Conservation (phyloP, 2,113 vertebrate genomes). For the Dissostichus mawsoni region DNA sequence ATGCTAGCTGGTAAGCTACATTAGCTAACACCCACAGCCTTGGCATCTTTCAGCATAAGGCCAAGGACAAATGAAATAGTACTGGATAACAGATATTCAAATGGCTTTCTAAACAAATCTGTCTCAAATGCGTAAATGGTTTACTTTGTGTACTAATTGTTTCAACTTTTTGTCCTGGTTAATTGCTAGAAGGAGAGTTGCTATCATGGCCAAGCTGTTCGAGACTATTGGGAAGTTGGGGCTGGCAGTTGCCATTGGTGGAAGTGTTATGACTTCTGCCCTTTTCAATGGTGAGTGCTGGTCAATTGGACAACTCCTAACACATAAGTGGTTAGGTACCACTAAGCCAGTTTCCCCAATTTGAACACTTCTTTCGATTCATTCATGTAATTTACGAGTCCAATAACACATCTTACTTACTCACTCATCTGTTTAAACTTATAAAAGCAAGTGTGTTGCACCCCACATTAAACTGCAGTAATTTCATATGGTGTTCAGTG, state of each 20-base stretch:
- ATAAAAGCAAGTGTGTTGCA: too few species aligned
- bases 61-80: slow-evolving; percentile 25
- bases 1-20: slow-evolving; percentile 42
- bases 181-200: slow-evolving; percentile 26
- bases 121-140: background rate
- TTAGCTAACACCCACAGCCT: slow-evolving; percentile 47
- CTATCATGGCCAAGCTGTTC: slow-evolving; percentile 89
- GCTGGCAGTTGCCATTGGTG: slow-evolving; percentile 90
- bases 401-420: background rate
- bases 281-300: slow-evolving; percentile 92
- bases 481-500: too few species aligned
- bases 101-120: background rate
- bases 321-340: background rate
- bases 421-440: background rate
- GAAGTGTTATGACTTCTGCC: slow-evolving; percentile 94
- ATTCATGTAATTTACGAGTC: background rate
- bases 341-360: background rate
- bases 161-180: background rate
- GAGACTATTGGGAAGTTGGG: slow-evolving; percentile 95
- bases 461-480: background rate
- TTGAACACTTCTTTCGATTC: too few species aligned
- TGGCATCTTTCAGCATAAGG: slow-evolving; percentile 47
- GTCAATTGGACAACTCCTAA: background rate
- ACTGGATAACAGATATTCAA: background rate
- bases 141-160: background rate